phyloP scores from a whole-genome alignment of 2,888 invertebrate genomes.

The Lasioglossum oenotherae region DNA sequence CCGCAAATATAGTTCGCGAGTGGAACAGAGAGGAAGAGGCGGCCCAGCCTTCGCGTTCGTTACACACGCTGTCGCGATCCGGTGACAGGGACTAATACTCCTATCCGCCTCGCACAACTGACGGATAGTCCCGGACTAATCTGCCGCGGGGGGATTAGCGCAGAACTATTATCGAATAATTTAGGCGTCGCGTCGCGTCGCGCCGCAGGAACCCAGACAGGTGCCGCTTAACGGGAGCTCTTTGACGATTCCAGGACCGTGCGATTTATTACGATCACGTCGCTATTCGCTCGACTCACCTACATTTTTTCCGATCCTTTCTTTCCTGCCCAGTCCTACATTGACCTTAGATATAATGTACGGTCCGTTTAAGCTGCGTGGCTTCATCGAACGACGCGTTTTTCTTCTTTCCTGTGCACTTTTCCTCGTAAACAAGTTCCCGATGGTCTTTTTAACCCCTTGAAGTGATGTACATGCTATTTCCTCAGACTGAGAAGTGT shows the following conservation, averaged over 20 bases:
- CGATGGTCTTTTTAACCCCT: background rate
- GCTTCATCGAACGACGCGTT: background rate
- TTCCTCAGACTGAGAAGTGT: no score
- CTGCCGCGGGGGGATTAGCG: constrained; percentile 61
- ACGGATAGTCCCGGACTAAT: constrained; percentile 65
- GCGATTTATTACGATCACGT: constrained; percentile 24
- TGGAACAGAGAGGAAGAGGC: constrained; percentile 11
- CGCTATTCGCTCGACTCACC: background rate
- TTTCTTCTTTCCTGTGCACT: background rate
- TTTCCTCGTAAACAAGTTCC: background rate
- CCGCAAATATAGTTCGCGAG: constrained; percentile 59
- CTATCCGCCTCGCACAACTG: constrained; percentile 58
- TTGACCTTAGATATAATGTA: background rate
- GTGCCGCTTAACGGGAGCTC: constrained; percentile 30
- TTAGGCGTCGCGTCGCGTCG: constrained; percentile 51
- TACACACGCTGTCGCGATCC: constrained; percentile 61
- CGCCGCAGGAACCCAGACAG: constrained; percentile 45
- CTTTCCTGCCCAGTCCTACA: background rate
- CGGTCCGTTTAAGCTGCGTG: background rate
- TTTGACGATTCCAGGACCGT: constrained; percentile 13
- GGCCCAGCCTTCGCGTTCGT: constrained; percentile 46
- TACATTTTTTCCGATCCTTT: constrained; percentile 7
- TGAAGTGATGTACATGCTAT: no score
- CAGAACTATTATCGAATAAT: constrained; percentile 66
- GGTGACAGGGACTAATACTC: constrained; percentile 69